These are phyloP conservation scores for Drosophila ogumai DNA, from an alignment of 1,140 invertebrate species.

Conservation along the genomic window DNA sequence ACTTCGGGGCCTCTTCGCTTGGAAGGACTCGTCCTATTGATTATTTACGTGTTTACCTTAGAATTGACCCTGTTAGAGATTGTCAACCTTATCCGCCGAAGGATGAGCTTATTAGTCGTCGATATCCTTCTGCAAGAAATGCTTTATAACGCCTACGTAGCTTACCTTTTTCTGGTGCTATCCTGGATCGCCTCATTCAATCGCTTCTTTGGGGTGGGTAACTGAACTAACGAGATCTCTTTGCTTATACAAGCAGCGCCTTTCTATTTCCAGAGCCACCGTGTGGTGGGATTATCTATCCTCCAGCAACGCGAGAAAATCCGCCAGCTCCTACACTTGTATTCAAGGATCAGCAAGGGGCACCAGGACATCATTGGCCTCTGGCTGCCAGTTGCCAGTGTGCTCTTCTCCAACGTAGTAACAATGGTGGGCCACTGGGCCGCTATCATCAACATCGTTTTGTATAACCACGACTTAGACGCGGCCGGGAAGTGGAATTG, in stretches of 20 bases:
- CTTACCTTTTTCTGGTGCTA: slow-evolving; percentile 24
- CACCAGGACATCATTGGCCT: slow-evolving; percentile 7
- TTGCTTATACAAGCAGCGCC: neutral
- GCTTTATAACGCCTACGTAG: slow-evolving; percentile 15
- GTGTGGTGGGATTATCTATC: too few species aligned
- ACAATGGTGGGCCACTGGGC: neutral
- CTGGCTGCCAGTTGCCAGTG: slow-evolving; percentile 22
- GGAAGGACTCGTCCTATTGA: neutral
- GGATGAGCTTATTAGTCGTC: neutral
- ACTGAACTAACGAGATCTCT: neutral
- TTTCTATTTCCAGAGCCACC: neutral
- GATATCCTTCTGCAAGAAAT: slow-evolving; percentile 2
- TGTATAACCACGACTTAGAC: neutral
- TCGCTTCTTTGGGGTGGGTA: neutral
- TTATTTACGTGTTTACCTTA: neutral
- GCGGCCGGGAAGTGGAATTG: slow-evolving; percentile 1
- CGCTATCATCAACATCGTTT: neutral
- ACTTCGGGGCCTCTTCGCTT: neutral
- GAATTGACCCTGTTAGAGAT: neutral
- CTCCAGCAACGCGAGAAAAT: neutral
- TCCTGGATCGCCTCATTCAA: slow-evolving; percentile 7
- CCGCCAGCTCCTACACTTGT: neutral
- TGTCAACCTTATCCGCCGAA: neutral
- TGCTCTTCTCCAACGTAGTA: slow-evolving; percentile 3
- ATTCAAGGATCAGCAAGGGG: slow-evolving; percentile 9